A percentile compares a stretch with the other conserved stretches of the same genome.
Conservation (phyloP, 2,797 vertebrate genomes). For the Coendou prehensilis region DNA sequence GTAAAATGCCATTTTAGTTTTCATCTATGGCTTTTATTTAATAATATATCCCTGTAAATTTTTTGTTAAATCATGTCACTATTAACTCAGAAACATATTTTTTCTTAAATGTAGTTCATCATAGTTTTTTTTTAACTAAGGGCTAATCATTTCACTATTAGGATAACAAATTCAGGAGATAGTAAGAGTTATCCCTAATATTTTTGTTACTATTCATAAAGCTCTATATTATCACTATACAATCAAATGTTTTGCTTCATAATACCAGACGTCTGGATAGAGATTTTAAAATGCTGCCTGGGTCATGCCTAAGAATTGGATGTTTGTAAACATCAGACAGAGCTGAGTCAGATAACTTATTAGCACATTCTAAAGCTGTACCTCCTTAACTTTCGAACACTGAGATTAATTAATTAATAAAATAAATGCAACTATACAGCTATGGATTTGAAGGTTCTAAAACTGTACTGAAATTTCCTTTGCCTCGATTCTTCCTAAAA, state of each 20-base stretch:
- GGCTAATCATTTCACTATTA: conserved; percentile 58
- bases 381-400: conserved; percentile 45
- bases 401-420: conserved; percentile 63
- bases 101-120: conserved; percentile 69
- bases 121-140: neutral
- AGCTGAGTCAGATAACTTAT: conserved; percentile 44
- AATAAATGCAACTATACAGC: conserved; percentile 50
- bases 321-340: conserved; percentile 33
- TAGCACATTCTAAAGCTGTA: conserved; percentile 1
- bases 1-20: conserved; percentile 76
- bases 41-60: neutral
- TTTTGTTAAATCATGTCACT: conserved; percentile 70
- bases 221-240: conserved; percentile 2
- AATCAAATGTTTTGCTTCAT: neutral
- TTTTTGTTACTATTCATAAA: conserved; percentile 45
- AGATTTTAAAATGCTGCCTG: conserved; percentile 17
- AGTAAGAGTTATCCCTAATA: conserved; percentile 62
- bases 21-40: conserved; percentile 58
- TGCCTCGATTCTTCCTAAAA: conserved; percentile 67
- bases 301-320: conserved; percentile 3
- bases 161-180: conserved; percentile 63
- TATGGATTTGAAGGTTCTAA: conserved; percentile 66
- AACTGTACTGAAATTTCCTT: conserved; percentile 65
- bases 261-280: conserved; percentile 23
- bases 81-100: conserved; percentile 60